Evolutionary conservation across 2,888 invertebrate species (phyloP).

Genomic region (Caenorhabditis auriculariae): DNA sequence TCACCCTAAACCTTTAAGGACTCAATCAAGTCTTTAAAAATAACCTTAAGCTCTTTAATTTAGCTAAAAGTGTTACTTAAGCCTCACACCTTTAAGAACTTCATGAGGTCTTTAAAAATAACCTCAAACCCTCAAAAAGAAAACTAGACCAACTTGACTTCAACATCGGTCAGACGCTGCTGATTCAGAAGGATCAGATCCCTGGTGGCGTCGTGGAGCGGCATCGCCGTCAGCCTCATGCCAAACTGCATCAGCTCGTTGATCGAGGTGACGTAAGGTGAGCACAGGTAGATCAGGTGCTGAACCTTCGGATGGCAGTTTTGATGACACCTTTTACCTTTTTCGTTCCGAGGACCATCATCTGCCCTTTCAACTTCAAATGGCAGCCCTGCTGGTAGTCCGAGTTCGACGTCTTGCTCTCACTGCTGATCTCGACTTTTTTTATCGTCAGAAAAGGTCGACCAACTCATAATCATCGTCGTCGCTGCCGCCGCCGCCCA

Average conservation of each 20-base stretch:
- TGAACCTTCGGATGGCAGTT: conserved; percentile 7
- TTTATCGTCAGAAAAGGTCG: not conserved
- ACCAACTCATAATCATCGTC: not conserved
- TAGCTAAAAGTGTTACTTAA: too few relatives aligned
- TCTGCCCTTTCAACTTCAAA: conserved; percentile 58
- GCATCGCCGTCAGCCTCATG: conserved; percentile 59
- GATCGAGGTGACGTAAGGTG: conserved; percentile 60
- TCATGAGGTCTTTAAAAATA: not conserved
- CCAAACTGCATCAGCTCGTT: conserved; percentile 57
- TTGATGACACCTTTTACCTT: conserved; percentile 6
- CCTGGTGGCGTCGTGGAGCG: conserved; percentile 61
- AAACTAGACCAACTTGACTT: conserved; percentile 52
- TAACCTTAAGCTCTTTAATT: too few relatives aligned
- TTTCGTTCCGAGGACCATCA: conserved; percentile 50
- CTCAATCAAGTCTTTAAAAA: not conserved
- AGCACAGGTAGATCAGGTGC: conserved; percentile 57
- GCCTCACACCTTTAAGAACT: not conserved
- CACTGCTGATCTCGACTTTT: conserved; percentile 6
- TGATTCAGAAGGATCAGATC: conserved; percentile 62
- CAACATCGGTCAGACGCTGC: conserved; percentile 58
- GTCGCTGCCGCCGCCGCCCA: too few relatives aligned
- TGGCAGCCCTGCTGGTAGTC: conserved; percentile 31
- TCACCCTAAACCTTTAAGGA: too few relatives aligned
- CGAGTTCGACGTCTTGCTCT: conserved; percentile 9
- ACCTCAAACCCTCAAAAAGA: not conserved